Evolutionary conservation across 2,888 invertebrate genomes (phyloP).

Genomic region (Drosophila testacea): DNA sequence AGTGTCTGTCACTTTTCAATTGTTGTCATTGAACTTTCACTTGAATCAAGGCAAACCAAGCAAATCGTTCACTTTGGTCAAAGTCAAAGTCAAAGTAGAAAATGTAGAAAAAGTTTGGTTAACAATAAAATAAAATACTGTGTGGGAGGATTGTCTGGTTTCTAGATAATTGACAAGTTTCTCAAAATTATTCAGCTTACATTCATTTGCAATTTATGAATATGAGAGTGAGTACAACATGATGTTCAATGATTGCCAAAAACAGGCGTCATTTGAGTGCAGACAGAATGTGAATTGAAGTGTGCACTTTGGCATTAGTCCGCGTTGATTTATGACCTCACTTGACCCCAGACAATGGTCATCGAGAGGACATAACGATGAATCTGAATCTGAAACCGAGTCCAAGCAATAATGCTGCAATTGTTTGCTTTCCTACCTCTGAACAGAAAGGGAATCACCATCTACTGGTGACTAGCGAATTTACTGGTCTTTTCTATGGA

Average conservation of each 20-base stretch:
- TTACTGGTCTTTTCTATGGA: conserved; percentile 38
- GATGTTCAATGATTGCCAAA: conserved; percentile 59
- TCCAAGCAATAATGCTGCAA: conserved; percentile 44
- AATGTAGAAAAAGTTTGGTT: conserved; percentile 18
- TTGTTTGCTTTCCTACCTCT: conserved; percentile 43
- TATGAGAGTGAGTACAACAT: conserved; percentile 18
- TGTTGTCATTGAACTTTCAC: conserved; percentile 26
- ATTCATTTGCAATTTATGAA: conserved; percentile 42
- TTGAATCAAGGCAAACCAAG: conserved; percentile 31
- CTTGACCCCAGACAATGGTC: conserved; percentile 45
- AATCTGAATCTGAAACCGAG: conserved; percentile 1
- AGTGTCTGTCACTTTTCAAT: conserved; percentile 26
- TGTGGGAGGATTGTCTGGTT: conserved; percentile 8
- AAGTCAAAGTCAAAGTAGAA: conserved; percentile 34
- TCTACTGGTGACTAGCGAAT: background rate
- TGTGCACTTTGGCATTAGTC: conserved; percentile 66
- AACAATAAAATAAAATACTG: background rate
- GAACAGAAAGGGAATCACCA: conserved; percentile 1
- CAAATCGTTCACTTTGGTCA: conserved; percentile 37
- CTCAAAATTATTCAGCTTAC: conserved; percentile 15
- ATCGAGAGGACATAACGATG: conserved; percentile 14
- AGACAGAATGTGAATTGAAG: conserved; percentile 50
- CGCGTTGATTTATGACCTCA: conserved; percentile 65
- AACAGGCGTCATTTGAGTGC: conserved; percentile 49
- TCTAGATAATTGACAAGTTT: conserved; percentile 31